These are phyloP conservation scores for Smittia aterrima DNA, from an alignment of 2,888 invertebrate species.

Conservation along the genomic window DNA sequence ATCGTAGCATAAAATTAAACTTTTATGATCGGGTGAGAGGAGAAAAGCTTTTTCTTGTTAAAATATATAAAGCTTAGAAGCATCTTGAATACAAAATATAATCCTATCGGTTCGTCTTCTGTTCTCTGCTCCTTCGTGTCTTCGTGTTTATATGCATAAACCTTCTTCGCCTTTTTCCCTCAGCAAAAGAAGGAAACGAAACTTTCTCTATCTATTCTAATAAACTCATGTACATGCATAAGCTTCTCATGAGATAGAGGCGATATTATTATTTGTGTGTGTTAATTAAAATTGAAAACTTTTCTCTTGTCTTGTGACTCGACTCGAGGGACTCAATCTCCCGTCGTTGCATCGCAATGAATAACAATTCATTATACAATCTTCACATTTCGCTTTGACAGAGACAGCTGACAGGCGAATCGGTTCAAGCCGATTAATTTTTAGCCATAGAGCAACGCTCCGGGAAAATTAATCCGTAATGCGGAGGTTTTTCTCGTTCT, in stretches of 20 bases:
- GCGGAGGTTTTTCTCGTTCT: background rate
- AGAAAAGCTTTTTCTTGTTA: slow-evolving; percentile 40
- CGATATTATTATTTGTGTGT: slow-evolving; percentile 36
- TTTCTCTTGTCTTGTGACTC: background rate
- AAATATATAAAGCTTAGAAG: slow-evolving; percentile 37
- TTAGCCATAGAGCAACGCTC: background rate
- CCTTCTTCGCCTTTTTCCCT: background rate
- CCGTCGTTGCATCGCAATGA: slow-evolving; percentile 9
- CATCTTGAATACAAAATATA: slow-evolving; percentile 39
- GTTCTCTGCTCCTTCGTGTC: background rate
- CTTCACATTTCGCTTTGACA: background rate
- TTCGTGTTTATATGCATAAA: slow-evolving; percentile 3
- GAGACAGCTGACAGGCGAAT: background rate
- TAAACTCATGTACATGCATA: slow-evolving; percentile 20
- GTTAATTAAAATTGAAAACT: slow-evolving; percentile 33
- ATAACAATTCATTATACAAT: slow-evolving; percentile 18
- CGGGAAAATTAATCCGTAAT: background rate
- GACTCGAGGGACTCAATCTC: too few relatives aligned
- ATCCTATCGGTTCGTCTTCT: slow-evolving; percentile 22
- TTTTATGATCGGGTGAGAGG: slow-evolving; percentile 34
- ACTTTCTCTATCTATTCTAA: slow-evolving; percentile 34
- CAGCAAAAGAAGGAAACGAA: background rate
- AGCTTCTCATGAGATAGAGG: slow-evolving; percentile 24
- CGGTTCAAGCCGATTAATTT: slow-evolving; percentile 20
- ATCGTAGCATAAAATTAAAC: slow-evolving; percentile 31